Percentiles rank a stretch among this genome's conserved stretches.
phyloP scores from a whole-genome alignment of 2,888 invertebrate species.

The Platycheirus rosarum region DNA sequence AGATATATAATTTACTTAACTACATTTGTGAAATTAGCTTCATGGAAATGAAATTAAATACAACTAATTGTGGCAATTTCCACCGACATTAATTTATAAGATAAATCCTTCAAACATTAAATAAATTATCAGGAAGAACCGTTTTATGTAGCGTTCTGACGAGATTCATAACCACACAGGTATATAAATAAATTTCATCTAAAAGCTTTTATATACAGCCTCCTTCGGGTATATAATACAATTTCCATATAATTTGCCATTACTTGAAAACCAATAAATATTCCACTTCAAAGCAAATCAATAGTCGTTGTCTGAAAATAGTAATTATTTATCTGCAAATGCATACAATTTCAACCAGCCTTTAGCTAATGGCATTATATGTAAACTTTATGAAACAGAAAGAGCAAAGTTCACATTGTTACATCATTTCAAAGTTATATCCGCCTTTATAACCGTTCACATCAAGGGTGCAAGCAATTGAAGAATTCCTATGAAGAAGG shows the following conservation, averaged over 20 bases:
- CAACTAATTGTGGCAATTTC: too few relatives aligned
- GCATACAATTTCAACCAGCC: constrained; percentile 20
- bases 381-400: constrained; percentile 26
- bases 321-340: constrained; percentile 27
- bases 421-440: not conserved
- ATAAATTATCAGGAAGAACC: too few relatives aligned
- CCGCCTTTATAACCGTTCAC: not conserved
- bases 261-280: constrained; percentile 21
- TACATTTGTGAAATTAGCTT: too few relatives aligned
- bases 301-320: constrained; percentile 31
- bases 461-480: too few relatives aligned
- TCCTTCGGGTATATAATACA: not conserved
- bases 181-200: constrained; percentile 7
- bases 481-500: too few relatives aligned
- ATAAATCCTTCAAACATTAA: too few relatives aligned
- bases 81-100: too few relatives aligned
- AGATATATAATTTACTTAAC: too few relatives aligned
- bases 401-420: constrained; percentile 10
- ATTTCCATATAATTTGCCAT: not conserved
- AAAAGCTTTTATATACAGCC: constrained; percentile 2
- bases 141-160: too few relatives aligned
- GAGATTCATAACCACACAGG: not conserved
- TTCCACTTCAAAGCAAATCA: constrained; percentile 29
- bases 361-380: constrained; percentile 42
- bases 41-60: too few relatives aligned